Conservation (phyloP, 2,113 vertebrate genomes). For the Cyprinodon tularosa region DNA sequence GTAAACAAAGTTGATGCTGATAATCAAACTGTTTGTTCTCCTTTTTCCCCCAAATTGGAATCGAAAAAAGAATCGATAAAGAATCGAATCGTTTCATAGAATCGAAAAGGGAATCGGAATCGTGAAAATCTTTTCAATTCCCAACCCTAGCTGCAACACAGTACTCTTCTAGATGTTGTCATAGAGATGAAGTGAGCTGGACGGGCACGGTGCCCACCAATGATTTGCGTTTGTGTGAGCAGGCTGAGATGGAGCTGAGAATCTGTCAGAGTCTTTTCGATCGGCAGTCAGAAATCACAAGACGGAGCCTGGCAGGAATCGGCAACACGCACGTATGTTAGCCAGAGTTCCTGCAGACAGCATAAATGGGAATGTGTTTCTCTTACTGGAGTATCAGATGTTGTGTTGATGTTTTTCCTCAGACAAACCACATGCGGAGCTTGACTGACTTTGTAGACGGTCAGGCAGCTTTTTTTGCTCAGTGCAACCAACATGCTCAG, state of each 20-base stretch:
- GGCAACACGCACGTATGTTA: slow-evolving; percentile 88
- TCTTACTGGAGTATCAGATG: not conserved
- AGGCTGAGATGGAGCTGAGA: slow-evolving; percentile 94
- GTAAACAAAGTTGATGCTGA: no score
- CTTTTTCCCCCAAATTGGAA: no score
- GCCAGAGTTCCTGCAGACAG: slow-evolving; percentile 8
- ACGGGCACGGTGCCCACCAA: not conserved
- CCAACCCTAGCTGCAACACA: no score
- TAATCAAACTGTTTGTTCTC: no score
- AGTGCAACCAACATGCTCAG: slow-evolving; percentile 91
- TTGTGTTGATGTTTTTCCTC: not conserved
- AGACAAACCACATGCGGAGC: slow-evolving; percentile 89
- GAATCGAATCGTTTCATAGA: no score
- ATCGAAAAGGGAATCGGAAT: no score
- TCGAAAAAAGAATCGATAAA: no score
- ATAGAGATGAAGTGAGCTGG: not conserved
- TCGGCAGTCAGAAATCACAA: slow-evolving; percentile 90
- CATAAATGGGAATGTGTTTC: not conserved
- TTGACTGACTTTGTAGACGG: slow-evolving; percentile 92
- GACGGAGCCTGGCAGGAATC: slow-evolving; percentile 87
- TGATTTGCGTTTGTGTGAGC: slow-evolving; percentile 39
- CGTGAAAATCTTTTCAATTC: no score
- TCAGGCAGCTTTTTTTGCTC: slow-evolving; percentile 90
- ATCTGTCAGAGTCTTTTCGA: slow-evolving; percentile 94
- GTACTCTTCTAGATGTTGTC: not conserved